Evolutionary conservation across 2,888 invertebrate species (phyloP).

Genomic region (Gymnoscelis rufifasciata): DNA sequence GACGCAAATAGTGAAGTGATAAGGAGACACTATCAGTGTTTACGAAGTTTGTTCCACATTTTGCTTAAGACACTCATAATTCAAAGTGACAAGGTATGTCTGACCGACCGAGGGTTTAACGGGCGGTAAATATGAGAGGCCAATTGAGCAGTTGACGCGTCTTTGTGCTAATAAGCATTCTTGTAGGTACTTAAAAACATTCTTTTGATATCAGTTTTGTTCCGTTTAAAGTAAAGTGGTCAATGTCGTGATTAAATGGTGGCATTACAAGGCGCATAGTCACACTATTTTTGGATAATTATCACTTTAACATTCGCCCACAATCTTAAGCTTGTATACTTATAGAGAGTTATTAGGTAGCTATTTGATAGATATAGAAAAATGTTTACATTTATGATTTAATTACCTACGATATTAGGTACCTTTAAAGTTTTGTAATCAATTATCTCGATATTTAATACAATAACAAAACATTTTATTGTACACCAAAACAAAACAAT

Average conservation of each 20-base stretch:
- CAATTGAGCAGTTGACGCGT: slow-evolving; percentile 1
- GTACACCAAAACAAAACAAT: too few species aligned
- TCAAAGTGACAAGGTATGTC: slow-evolving; percentile 53
- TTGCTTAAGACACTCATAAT: slow-evolving; percentile 37
- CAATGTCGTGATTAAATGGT: background rate
- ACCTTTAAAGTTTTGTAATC: too few species aligned
- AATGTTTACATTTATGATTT: too few species aligned
- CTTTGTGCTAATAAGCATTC: background rate
- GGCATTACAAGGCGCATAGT: too few species aligned
- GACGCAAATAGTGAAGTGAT: slow-evolving; percentile 64
- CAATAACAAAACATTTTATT: too few species aligned
- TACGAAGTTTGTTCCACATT: slow-evolving; percentile 58
- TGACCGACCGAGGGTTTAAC: slow-evolving; percentile 21
- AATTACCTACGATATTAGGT: too few species aligned
- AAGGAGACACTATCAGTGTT: slow-evolving; percentile 58
- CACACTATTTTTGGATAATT: too few species aligned
- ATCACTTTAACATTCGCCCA: too few species aligned
- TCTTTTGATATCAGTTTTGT: background rate
- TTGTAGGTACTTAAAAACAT: background rate
- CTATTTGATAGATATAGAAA: too few species aligned
- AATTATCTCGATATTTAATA: too few species aligned
- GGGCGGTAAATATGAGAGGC: slow-evolving; percentile 17
- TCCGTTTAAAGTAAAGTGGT: background rate
- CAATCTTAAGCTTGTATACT: too few species aligned
- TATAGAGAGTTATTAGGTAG: too few species aligned